Base-by-base conservation (phyloP, 2,888 invertebrate species). In the Sphaerophoria taeniata region DNA sequence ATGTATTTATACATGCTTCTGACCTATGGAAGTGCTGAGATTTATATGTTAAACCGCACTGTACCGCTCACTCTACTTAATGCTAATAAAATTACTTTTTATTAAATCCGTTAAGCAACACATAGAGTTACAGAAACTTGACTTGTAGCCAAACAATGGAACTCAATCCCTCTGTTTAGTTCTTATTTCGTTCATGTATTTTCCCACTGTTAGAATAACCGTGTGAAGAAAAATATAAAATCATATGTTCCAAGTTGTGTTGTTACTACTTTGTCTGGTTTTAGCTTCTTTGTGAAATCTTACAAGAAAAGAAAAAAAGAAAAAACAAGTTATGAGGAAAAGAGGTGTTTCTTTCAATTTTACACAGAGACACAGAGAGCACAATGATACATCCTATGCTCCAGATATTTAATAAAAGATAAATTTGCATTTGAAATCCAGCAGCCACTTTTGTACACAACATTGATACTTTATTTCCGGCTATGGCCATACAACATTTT, bases 401-500 rank as follows among this genome's bases (percentile, higher is more conserved):
- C 67, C 61, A 77, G 65, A 72, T 82, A 81, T 49, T 55, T 31
- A 49, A 73, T 56, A 24, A 61, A 55, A 53, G 36, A 61, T 31
- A 53, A 4, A 6, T 76, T 60, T 76, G 60, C 77, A 65, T 72
- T 72, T 56, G 55, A 77, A 77, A 63, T 51, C 49, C 43, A 78
- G 6, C 34, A 61, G 31, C 49, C 6, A 56, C 39, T 72, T 14
- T 39, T 69, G 12, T 56, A 65, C 24, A 43, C 14, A 16, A 51
- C n/a, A 47, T 33, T 60, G 24, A 43, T 70, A 45, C 58, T 67
- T 16, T 47, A 34, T 36, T 75, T 58, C 51, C 60, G 39, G 58
- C 60, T 76, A n/a, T 34, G 24, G 6, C 6, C 7, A 16, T 14
- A 56, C 11, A 33, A 58, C 39, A 75, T 63, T 33, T 14, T 16